Evolutionary conservation across 2,113 vertebrate species (phyloP).

Genomic region (Argyrosomus japonicus): DNA sequence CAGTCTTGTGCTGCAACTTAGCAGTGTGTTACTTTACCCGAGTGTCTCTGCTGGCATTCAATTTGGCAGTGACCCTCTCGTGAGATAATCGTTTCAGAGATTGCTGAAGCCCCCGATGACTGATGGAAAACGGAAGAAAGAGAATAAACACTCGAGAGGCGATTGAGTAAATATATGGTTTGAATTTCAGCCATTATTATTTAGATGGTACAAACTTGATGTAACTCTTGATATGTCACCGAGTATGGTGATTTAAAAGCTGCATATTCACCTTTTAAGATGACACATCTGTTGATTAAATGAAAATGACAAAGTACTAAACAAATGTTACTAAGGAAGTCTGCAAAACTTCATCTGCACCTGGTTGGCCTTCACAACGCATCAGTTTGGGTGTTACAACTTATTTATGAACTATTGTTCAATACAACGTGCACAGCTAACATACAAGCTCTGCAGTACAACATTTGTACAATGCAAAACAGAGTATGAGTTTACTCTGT

Average conservation of each 20-base stretch:
- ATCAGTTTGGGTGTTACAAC: neutral
- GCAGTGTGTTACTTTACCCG: neutral
- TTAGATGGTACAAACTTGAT: neutral
- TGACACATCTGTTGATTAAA: neutral
- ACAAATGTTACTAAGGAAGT: neutral
- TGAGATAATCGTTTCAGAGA: constrained; percentile 27
- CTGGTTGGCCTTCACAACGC: neutral
- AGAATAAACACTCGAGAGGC: constrained; percentile 25
- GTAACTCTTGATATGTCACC: neutral
- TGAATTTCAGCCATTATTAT: neutral
- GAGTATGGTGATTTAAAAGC: neutral
- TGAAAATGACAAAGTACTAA: neutral
- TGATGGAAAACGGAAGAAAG: constrained; percentile 12
- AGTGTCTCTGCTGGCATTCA: constrained; percentile 4
- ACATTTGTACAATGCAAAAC: neutral
- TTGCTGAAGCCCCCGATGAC: constrained; percentile 15
- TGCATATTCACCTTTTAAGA: neutral
- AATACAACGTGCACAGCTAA: neutral
- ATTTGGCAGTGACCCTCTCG: constrained; percentile 12
- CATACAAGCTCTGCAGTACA: neutral
- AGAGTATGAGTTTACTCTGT: neutral
- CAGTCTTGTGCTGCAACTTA: neutral
- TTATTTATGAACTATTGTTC: neutral
- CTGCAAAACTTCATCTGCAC: neutral
- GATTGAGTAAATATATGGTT: neutral